A percentile compares a stretch with the other conserved stretches of the same genome.
These are phyloP conservation scores for Tachyglossus aculeatus DNA, from an alignment of 2,797 vertebrate genomes.

Conservation along the genomic window DNA sequence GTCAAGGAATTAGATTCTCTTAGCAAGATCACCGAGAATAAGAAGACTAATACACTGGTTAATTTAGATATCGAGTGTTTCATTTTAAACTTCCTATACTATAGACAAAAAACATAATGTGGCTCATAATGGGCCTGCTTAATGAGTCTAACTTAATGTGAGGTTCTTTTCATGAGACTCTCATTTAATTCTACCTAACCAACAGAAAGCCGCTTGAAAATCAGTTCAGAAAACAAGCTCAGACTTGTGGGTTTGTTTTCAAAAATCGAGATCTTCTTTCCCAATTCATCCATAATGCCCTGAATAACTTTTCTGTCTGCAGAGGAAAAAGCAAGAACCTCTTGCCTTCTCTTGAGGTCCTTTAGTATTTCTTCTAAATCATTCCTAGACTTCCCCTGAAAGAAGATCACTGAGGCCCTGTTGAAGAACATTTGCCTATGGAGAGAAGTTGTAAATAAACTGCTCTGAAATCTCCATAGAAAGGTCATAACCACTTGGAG, in stretches of 20 bases:
- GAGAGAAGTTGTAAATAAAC: neutral
- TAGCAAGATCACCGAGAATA: neutral
- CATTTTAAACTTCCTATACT: no score
- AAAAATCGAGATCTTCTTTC: slow-evolving; percentile 12
- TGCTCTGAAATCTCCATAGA: slow-evolving; percentile 13
- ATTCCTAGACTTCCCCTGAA: neutral
- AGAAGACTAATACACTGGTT: neutral
- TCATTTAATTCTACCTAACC: slow-evolving; percentile 24
- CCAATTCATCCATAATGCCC: slow-evolving; percentile 14
- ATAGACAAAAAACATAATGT: neutral
- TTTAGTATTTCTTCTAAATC: slow-evolving; percentile 2
- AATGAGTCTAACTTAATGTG: slow-evolving; percentile 11
- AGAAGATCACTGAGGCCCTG: no score
- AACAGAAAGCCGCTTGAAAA: slow-evolving; percentile 13
- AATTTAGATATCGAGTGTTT: neutral
- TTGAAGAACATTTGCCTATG: neutral
- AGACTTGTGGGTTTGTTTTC: neutral
- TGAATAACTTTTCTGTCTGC: neutral
- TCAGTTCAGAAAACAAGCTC: slow-evolving; percentile 17
- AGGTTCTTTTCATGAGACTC: neutral
- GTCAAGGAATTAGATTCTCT: neutral
- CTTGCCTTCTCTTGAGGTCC: neutral
- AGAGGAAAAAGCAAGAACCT: neutral
- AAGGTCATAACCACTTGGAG: slow-evolving; percentile 9
- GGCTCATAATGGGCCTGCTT: slow-evolving; percentile 1